Base-by-base conservation (phyloP, 2,888 invertebrate genomes). In the Steinernema carpocapsae region DNA sequence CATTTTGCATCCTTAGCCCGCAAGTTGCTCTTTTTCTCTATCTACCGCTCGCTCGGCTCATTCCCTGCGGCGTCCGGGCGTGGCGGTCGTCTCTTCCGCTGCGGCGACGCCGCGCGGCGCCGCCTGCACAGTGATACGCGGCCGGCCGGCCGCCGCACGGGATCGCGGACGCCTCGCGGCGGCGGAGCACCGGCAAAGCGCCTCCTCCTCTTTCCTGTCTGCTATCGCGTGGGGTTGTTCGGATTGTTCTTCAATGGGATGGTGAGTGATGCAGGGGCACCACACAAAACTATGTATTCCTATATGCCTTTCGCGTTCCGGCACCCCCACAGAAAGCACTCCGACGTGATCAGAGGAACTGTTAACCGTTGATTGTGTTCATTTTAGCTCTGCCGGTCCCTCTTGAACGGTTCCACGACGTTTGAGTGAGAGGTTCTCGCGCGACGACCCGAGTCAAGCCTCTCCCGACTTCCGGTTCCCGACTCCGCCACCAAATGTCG, bases 1-100 rank as follows among this genome's bases (percentile, higher is more conserved):
- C 64, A 64, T 64, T 64, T 52, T 32, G 64, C 64, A 64, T 64
- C 64, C 32, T 64, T 64, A 32, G 64, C 64, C 64, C 64, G 64
- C 64, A 29, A 29, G 64, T 29, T 64, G 64, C 64, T 64, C 37
- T 24, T 6, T 22, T 51, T 51, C 6, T 56, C 26, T n/a, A 17
- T 48, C 19, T 48, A n/a, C 48, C 48, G 48, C 52, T 17, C 37
- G 37, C 37, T 37, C 37, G 37, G 4, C 10, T 37, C 37, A 37
- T 10, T 37, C 10, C 37, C n/a, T n/a, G n/a, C n/a, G n/a, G 37
- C 3, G 37, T 10, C 37, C 37, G 37, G 37, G 4, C 10, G 37
- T 10, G 37, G 37, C 37, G 37, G 37, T 37, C 37, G 37, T n/a
- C 19, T 19, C 48, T 48, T 48, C 48, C 4, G 7, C 48, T 17